Percentiles rank a stretch among this genome's conserved stretches.
Evolutionary conservation across 2,797 vertebrate genomes (phyloP).

Genomic region (Salmo trutta): DNA sequence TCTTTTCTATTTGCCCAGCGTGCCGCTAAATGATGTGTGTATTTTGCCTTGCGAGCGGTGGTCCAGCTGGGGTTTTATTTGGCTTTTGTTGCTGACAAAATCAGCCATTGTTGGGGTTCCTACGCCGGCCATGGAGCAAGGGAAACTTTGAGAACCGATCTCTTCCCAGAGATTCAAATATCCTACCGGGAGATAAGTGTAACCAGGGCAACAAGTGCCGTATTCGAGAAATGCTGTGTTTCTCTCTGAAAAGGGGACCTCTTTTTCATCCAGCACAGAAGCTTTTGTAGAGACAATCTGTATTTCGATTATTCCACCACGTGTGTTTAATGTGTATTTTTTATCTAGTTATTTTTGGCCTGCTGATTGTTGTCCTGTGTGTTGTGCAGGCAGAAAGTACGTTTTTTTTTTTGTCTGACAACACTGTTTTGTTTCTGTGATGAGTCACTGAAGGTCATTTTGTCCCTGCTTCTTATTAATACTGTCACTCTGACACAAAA

Average conservation of each 20-base stretch:
- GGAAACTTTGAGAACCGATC: conserved; percentile 71
- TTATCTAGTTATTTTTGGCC: neutral
- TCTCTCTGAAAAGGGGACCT: conserved; percentile 52
- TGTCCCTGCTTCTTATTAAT: conserved; percentile 45
- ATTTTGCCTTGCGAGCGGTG: conserved; percentile 40
- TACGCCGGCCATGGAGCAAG: conserved; percentile 71
- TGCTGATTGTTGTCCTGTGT: conserved; percentile 13
- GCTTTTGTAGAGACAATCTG: conserved; percentile 38
- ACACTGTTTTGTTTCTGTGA: conserved; percentile 51
- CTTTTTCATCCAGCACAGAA: conserved; percentile 10
- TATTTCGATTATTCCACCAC: neutral
- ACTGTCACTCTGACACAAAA: conserved; percentile 68
- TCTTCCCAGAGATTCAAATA: conserved; percentile 76
- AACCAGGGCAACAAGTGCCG: conserved; percentile 77
- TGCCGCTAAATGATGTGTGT: conserved; percentile 72
- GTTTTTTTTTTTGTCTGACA: conserved; percentile 47
- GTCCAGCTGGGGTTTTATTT: conserved; percentile 79
- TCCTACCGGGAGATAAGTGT: conserved; percentile 78
- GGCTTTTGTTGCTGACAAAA: conserved; percentile 81
- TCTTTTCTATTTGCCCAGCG: conserved; percentile 38
- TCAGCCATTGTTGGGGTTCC: conserved; percentile 79
- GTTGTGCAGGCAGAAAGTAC: conserved; percentile 27
- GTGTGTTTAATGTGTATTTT: neutral
- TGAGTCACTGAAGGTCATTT: conserved; percentile 54
- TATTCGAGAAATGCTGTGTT: conserved; percentile 66